Conservation (phyloP, 2,113 vertebrate genomes). For the Dissostichus mawsoni region DNA sequence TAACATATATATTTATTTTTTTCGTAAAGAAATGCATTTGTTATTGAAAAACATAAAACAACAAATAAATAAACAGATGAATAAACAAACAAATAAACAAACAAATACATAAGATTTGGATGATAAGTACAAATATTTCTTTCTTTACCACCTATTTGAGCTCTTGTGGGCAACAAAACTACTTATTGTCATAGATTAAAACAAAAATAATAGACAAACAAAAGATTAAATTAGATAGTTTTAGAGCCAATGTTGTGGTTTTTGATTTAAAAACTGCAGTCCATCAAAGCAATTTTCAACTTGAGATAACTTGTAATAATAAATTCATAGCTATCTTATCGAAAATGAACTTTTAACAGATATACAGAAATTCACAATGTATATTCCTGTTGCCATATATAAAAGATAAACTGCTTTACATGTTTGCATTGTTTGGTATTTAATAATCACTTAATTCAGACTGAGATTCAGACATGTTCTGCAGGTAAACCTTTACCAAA, state of each 20-base stretch:
- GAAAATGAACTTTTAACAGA: background rate
- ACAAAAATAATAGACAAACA: background rate
- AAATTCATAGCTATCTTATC: background rate
- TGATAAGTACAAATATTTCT: background rate
- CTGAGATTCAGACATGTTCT: background rate
- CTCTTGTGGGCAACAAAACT: background rate
- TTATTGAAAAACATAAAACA: no score
- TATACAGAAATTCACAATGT: background rate
- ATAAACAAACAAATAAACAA: no score
- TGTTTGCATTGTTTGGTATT: background rate
- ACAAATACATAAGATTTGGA: no score
- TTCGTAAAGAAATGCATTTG: no score
- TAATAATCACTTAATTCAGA: background rate
- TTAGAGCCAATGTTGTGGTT: background rate
- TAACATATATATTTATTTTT: no score
- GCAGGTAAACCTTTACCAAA: background rate
- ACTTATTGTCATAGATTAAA: background rate
- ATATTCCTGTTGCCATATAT: background rate
- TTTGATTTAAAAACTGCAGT: background rate
- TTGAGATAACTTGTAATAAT: background rate
- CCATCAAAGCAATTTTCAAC: background rate
- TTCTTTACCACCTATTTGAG: background rate
- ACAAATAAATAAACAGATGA: background rate
- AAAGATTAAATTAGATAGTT: background rate
- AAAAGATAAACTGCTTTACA: background rate